A percentile compares a stretch with the other conserved stretches of the same genome.
phyloP scores from a whole-genome alignment of 2,797 vertebrate species.

The Bryconaethiops microstoma region DNA sequence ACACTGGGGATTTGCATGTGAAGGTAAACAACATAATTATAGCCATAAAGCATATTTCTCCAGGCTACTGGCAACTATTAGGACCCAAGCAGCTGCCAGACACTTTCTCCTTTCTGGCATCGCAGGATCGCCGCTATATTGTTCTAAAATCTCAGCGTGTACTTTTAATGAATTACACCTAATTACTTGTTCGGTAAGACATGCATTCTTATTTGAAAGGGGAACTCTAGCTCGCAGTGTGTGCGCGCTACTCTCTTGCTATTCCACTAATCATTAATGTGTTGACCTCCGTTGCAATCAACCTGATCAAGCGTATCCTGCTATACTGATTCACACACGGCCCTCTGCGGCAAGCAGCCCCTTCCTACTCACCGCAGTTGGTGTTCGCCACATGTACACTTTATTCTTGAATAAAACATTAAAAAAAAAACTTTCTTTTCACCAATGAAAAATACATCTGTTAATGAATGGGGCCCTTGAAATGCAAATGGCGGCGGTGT shows the following conservation, averaged over 20 bases:
- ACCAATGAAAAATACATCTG: conserved; percentile 49
- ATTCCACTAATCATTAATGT: conserved; percentile 18
- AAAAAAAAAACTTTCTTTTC: conserved; percentile 53
- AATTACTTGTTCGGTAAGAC: conserved; percentile 15
- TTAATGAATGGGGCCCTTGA: conserved; percentile 56
- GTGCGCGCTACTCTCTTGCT: not conserved
- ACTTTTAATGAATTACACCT: conserved; percentile 6
- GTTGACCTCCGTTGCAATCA: conserved; percentile 7
- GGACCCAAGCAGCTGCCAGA: not conserved
- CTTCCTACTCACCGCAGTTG: conserved; percentile 33
- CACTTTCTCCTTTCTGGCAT: not conserved
- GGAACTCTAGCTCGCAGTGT: not conserved
- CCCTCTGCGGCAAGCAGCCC: not conserved
- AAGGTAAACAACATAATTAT: conserved; percentile 43
- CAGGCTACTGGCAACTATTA: conserved; percentile 12
- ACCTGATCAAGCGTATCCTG: conserved; percentile 7
- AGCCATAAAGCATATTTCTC: conserved; percentile 24
- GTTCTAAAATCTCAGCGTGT: not conserved
- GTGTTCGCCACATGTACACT: conserved; percentile 22
- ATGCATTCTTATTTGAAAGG: conserved; percentile 2
- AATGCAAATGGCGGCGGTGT: conserved; percentile 65
- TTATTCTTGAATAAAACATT: conserved; percentile 67
- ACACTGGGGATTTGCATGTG: conserved; percentile 1
- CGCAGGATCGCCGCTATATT: not conserved
- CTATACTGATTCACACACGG: not conserved